A percentile compares a stretch with the other conserved stretches of the same genome.
These are phyloP conservation scores for Drosophila longiperda DNA, from an alignment of 2,888 invertebrate species.

Conservation along the genomic window DNA sequence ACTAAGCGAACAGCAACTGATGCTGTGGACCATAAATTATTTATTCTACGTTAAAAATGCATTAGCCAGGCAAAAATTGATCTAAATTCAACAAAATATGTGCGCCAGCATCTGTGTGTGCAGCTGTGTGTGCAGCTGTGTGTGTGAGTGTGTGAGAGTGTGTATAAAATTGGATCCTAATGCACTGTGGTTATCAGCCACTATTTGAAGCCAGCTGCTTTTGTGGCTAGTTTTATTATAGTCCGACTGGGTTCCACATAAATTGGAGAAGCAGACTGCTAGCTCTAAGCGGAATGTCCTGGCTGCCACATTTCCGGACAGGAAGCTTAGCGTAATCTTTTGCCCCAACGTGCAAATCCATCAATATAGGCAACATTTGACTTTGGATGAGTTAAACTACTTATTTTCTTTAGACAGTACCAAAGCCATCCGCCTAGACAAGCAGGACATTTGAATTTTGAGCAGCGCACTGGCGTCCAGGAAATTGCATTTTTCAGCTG, in stretches of 20 bases:
- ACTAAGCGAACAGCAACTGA: conserved; percentile 23
- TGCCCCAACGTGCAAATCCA: conserved; percentile 61
- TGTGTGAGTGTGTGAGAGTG: neutral
- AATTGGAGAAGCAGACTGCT: conserved; percentile 59
- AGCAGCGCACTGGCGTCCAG: conserved; percentile 39
- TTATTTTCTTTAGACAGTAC: conserved; percentile 28
- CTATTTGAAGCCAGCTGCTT: conserved; percentile 18
- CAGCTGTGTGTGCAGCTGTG: neutral
- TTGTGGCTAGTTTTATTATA: conserved; percentile 39
- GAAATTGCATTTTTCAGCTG: conserved; percentile 74
- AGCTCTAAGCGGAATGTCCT: conserved; percentile 64
- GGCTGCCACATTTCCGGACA: conserved; percentile 71
- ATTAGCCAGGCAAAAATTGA: conserved; percentile 57
- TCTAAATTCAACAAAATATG: conserved; percentile 14
- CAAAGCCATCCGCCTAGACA: conserved; percentile 22
- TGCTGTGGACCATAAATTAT: conserved; percentile 64
- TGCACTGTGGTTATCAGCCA: conserved; percentile 58
- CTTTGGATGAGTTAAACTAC: conserved; percentile 31
- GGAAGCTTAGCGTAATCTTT: conserved; percentile 44
- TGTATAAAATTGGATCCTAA: conserved; percentile 41
- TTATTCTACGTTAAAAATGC: conserved; percentile 72
- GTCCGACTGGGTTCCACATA: conserved; percentile 50
- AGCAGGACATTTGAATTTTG: conserved; percentile 33
- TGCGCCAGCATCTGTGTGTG: neutral
- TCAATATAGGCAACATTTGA: conserved; percentile 61